Evolutionary conservation across 37 sponge, comb jelly and placozoan species (phyloP), one percentile per base, ranked within the genome.

Genomic region (Hormiphora californensis): DNA sequence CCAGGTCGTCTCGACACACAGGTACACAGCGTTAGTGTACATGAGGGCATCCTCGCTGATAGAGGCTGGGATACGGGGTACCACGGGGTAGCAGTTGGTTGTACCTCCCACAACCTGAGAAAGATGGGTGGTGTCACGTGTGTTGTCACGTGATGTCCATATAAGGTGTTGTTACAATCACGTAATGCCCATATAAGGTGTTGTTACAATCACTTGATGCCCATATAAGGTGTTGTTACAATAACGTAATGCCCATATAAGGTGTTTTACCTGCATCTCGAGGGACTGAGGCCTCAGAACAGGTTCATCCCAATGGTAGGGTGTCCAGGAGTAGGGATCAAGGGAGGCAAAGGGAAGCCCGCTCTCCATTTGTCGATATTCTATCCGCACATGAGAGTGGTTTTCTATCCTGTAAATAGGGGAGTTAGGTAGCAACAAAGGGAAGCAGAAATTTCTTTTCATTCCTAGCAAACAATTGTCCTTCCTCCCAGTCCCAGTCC

Each of bases 221-320:
- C 51, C 51, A 46, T 17, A 12, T 8, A 46, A 46, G 12, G 8
- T 46, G 8, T n/a, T n/a, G n/a, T n/a, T n/a, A n/a, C n/a, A n/a
- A n/a, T n/a, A 17, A 17, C 51, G 11, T 46, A 46, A 46, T 46
- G 51, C 8, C 8, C 51, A 8, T 12, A 46, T 12, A 46, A 46
- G 12, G n/a, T n/a, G n/a, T n/a, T 46, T 8, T 3, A 65, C 67
- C 37, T 65, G 21, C 5, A 65, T 17, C 8, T 65, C 67, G 7
- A 65, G 67, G 12, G 21, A 35, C 19, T 65, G 67, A 19, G 67
- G 67, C 35, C 35, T 65, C 3, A 65, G 37, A 31, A 33, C 37
- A 7, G 67, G 67, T 31, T 65, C 67, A 34, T 65, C 67, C 67
- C 67, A 65, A 38, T 65, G 67, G 37, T 65, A 65, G 8, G 37